Evolutionary conservation across 2,113 vertebrate species (phyloP), one percentile per base, ranked within the genome.

Genomic region (Ramphastos sulfuratus): DNA sequence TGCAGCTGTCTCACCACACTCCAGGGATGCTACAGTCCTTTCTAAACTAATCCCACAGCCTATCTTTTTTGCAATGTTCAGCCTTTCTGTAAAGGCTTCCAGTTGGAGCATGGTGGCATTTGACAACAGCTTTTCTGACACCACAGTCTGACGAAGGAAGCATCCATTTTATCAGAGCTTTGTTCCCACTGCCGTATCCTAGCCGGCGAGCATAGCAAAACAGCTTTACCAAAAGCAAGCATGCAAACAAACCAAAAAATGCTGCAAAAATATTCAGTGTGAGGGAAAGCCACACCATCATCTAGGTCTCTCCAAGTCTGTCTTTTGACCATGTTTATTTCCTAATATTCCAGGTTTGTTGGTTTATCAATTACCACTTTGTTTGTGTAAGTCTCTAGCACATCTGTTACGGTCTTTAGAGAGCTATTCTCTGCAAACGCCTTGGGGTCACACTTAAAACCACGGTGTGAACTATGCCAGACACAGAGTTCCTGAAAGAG

Each of bases 381-480:
- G 54, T 18, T 87, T 77, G 59, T 27, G 67, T 2, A 10, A 91
- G 33, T 39, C 60, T 87, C 69, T 58, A 56, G 42, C 64, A 77
- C 27, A 5, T 89, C 89, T 2, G 0, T 35, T 77, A n/a, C 5
- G 20, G 60, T 27, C 82, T 92, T 74, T 39, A 80, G 67, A 74
- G 81, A 92, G 92, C 66, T 56, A 91, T 15, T 92, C 61, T 58
- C 66, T 75, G 87, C 76, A 71, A 96, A 87, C 48, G 76, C 79
- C 95, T 89, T 12, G 85, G 77, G 95, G 95, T 91, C 72, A 77
- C 89, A 78, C 88, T 60, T 74, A 46, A 94, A 94, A 87, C 72
- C 88, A 3, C 31, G 61, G 79, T 87, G 94, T 83, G 90, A 96
- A 94, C 94, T 65, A 16, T 50, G 92, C 88, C 86, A 96, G 96